Evolutionary conservation across 2,797 vertebrate species (phyloP), one percentile per base, ranked within the genome.

Genomic region (Sebastes variabilis): DNA sequence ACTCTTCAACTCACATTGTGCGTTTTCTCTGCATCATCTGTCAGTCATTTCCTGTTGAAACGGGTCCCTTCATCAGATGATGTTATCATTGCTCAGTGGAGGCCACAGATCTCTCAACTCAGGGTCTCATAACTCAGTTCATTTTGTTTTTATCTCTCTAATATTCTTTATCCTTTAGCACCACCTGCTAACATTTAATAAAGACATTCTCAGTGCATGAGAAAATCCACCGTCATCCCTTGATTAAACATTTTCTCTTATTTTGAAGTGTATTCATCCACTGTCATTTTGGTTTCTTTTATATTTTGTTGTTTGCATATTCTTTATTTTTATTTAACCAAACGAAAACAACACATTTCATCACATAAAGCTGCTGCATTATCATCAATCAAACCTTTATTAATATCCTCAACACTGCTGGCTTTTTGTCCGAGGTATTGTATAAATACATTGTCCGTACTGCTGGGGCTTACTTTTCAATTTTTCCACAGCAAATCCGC

Each of bases 401-500:
- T 65, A 25, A 78, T 20, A 12, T 29, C 3, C 6, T n/a, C 14
- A 46, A 1, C 3, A 58, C 18, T 54, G 76, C 2, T 34, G 5
- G 1, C 7, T n/a, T 52, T 65, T 70, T 81, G 24, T 56, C n/a
- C 11, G 58, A 46, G 14, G 18, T 59, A 8, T 49, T 79, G 5
- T 66, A 14, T 42, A 59, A 20, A 8, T n/a, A 56, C 8, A 12
- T 6, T 49, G 18, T 38, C 18, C 5, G 2, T 32, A 22, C 11
- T 54, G 25, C 73, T 55, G 20, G 46, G 13, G 30, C 38, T 67
- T 24, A 30, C 32, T 69, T 62, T 81, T 18, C 14, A 18, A 27
- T 92, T 82, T 83, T 58, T 93, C 89, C 77, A 76, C 84, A 99
- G 98, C 99, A 99, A 98, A 99, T 99, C 87, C 97, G 98, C 83